A percentile compares a stretch with the other conserved stretches of the same genome.
Conservation (phyloP, 2,888 invertebrate genomes). For the Doris montereyensis region DNA sequence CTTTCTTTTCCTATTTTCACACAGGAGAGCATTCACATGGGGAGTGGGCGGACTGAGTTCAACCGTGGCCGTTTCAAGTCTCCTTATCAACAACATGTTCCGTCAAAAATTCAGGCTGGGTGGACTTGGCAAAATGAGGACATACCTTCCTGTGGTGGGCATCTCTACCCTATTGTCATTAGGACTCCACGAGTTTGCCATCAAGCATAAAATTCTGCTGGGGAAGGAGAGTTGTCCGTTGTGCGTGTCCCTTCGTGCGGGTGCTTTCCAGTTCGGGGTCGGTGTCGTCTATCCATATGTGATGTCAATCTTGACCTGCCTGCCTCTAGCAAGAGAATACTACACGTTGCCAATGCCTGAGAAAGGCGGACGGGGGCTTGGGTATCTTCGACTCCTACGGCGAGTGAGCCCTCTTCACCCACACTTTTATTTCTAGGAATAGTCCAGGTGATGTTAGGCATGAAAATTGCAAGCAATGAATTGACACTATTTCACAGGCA, state of each 20-base stretch:
- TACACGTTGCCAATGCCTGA: constrained; percentile 18
- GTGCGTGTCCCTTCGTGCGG: constrained; percentile 6
- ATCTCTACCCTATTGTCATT: not conserved
- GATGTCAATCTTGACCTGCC: constrained; percentile 22
- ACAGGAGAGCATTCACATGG: constrained; percentile 7
- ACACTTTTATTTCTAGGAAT: not conserved
- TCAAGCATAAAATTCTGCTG: constrained; percentile 19
- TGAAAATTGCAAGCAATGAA: constrained; percentile 7
- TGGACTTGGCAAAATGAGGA: constrained; percentile 6
- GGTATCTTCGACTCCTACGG: constrained; percentile 12
- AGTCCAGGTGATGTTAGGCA: constrained; percentile 21
- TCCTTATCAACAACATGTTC: not conserved
- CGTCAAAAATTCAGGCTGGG: constrained; percentile 35
- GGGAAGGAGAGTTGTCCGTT: constrained; percentile 24
- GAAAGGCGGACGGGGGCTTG: not conserved
- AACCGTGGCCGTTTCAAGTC: not conserved
- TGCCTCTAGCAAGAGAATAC: constrained; percentile 18
- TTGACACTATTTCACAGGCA: not conserved
- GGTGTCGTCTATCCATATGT: constrained; percentile 36
- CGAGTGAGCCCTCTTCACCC: not conserved
- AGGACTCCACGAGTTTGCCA: not conserved
- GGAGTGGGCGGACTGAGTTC: not conserved
- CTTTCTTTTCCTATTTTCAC: not conserved
- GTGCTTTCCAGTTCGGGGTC: not conserved
- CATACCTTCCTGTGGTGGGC: constrained; percentile 6